These are phyloP conservation scores for Micropoecilia bifurca DNA, from an alignment of 2,797 vertebrate genomes.

Conservation along the genomic window DNA sequence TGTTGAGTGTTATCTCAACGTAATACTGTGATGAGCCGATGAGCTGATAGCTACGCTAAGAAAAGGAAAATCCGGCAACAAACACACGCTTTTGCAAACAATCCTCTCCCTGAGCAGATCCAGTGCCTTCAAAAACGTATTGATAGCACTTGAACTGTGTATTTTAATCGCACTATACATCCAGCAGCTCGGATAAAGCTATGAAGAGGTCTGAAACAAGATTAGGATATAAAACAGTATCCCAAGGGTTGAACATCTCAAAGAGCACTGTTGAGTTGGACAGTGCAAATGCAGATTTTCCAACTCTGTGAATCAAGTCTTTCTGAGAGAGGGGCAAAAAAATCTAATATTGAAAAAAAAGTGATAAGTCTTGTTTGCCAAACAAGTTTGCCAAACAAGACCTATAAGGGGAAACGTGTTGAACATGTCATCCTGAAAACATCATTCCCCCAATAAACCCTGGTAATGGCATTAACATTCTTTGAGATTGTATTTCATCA, in stretches of 20 bases:
- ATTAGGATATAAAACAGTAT: background rate
- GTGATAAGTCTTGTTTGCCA: background rate
- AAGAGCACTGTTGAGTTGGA: background rate
- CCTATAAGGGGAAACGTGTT: background rate
- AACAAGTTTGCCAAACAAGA: background rate
- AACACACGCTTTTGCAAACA: background rate
- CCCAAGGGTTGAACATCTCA: background rate
- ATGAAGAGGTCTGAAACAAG: background rate
- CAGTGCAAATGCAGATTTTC: background rate
- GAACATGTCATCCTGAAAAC: background rate
- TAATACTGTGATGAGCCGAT: constrained; percentile 7
- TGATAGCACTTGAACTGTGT: background rate
- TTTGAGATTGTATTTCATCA: background rate
- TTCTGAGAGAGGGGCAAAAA: background rate
- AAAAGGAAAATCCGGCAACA: background rate
- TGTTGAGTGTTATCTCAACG: constrained; percentile 36
- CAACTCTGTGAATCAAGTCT: background rate
- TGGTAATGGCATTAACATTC: background rate
- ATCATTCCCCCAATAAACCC: background rate
- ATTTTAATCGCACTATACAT: background rate
- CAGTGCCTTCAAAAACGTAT: background rate
- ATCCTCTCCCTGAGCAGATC: background rate
- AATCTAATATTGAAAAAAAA: background rate
- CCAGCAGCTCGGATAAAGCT: background rate
- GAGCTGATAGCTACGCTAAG: constrained; percentile 27